Evolutionary conservation across 2,113 vertebrate species (phyloP), one percentile per base, ranked within the genome.

Genomic region (Gobius niger): DNA sequence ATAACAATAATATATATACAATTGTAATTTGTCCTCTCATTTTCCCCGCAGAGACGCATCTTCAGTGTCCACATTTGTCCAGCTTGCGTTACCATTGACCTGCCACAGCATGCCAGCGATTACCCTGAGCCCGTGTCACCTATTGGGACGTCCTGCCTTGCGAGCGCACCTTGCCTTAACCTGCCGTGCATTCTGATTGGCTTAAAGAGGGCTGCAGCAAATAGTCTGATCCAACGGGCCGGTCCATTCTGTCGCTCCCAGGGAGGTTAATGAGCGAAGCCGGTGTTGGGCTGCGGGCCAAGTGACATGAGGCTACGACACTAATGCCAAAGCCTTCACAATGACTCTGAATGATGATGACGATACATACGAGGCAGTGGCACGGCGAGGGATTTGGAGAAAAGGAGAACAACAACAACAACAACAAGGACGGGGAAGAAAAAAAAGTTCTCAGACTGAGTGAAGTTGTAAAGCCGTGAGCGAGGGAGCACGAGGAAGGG

Each of bases 211-310:
- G 71, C 73, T 82, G 63, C 78, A 83, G 76, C 91, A 86, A 92
- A 92, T 92, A 77, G 85, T 74, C 16, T 46, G 63, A 82, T 76
- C 73, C 66, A 75, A 34, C 76, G 86, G 82, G 89, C 68, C 16
- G 85, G 82, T 82, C 78, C 83, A 80, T 82, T 89, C 77, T 78
- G 61, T 81, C 44, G 85, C 89, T 87, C 18, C 53, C 44, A 85
- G 86, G 85, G 88, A 92, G 90, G 91, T 92, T 92, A 93, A 93
- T 92, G 90, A 93, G 91, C 84, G 85, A 89, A 92, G 89, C 86
- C 54, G 24, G 54, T 75, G 79, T 83, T 85, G 85, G 90, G 92
- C 91, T 77, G 79, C 82, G 81, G 81, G 91, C 92, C 92, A 93
- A 89, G 18, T 54, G 52, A 88, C 90, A 88, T 83, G 84, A 90